Base-by-base conservation (phyloP, 2,113 vertebrate species). In the Salvelinus sp. region DNA sequence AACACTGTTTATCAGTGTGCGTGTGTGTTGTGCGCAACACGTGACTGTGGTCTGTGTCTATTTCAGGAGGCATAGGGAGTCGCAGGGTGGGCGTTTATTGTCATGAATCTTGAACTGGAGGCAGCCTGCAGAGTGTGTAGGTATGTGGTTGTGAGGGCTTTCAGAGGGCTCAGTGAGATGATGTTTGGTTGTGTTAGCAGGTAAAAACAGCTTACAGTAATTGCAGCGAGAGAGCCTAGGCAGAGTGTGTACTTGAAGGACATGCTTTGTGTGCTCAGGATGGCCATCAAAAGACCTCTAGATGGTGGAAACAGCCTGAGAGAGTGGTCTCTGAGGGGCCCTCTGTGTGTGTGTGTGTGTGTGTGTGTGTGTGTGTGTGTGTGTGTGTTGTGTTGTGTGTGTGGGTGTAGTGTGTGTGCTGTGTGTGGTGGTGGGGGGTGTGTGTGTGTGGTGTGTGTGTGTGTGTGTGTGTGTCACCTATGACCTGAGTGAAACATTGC, bases 211-310 rank as follows among this genome's bases (percentile, higher is more conserved):
- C 12, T 6, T 47, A 6, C 44, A 12, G 44, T 47, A 12, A 4
- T 47, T 47, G 44, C 44, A 47, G 44, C 6, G 9, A 12, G 44
- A 47, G 44, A 47, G 70, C 80, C 82, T 72, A 90, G 81, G 62
- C 18, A 22, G 62, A 14, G 47, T 75, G 84, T 86, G 87, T 88
- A 25, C 66, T 1, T 18, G 75, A 50, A 60, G 2, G 81, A 82
- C 82, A 73, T 72, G 18, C 76, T 70, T 76, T 47, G 76, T 47
- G 74, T 76, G 76, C 80, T 73, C 68, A 62, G 76, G 80, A 73
- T 79, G 73, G 72, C 66, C 73, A 69, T 82, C 79, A 84, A 82
- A 79, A 20, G 60, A 76, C 20, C 50, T 70, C 70, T 58, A 38
- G 28, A 33, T 23, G 69, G 66, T 82, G 77, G 74, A 87, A 79